Evolutionary conservation across 2,888 invertebrate genomes (phyloP), one percentile per base, ranked within the genome.

Genomic region (Eupithecia abbreviata): DNA sequence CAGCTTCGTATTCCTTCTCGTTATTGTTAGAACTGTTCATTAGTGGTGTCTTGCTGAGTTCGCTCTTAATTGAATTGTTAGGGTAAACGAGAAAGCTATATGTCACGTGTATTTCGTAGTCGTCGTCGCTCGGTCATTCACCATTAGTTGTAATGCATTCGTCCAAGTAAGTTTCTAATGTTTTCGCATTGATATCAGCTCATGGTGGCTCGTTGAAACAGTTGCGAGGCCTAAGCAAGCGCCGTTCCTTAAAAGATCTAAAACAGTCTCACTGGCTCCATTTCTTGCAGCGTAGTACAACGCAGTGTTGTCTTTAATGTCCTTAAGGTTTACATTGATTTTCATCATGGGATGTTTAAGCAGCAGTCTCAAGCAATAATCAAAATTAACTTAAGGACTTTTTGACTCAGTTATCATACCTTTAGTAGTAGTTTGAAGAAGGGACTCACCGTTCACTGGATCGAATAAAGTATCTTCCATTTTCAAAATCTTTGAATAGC

Each of bases 281-380:
- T 96, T 96, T 85, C 97, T 96, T 0, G 97, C 96, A 1, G 97
- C 97, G 85, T 97, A 97, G 90, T 98, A 97, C 49, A 98, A 90
- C 0, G 97, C 96, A 43, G 97, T 97, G 80, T 97, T 97, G 41
- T 96, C 96, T 85, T 96, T 96, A 9, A 93, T 85, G 86, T 97
- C 97, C 15, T 90, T 87, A 81, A 96, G 95, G 84, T 97, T 96
- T 0, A 97, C 92, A 83, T 96, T 94, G 5, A 96, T 95, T 75
- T 95, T 95, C 0, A 95, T 87, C 82, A 94, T 94, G 1, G 92
- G 90, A 81, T 95, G 94, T 72, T 95, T 94, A 13, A 97, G 87
- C 30, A 97, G 90, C 67, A 96, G 87, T 70, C 96, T 94, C 76
- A 97, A 95, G 87, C 97, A 97, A 76, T 94, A 95, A 72, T 96